Percentiles rank a stretch among this genome's conserved stretches.
Conservation (phyloP, 2,113 vertebrate species). For the Poeciliopsis occidentalis region DNA sequence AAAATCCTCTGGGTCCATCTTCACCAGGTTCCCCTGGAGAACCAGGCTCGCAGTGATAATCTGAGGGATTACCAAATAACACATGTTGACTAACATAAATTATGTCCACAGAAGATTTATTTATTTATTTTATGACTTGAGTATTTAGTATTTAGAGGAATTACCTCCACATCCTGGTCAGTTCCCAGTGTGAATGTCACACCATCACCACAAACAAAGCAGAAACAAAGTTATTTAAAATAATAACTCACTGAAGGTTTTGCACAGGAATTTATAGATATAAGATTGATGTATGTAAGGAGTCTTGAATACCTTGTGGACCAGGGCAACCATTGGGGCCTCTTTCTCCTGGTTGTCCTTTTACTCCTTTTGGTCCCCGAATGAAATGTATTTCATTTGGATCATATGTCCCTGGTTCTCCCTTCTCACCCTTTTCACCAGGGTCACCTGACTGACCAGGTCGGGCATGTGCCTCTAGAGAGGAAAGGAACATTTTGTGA, state of each 20-base stretch:
- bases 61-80: slow-evolving; percentile 27
- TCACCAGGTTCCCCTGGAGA: slow-evolving; percentile 51
- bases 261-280: not conserved
- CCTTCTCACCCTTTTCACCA: slow-evolving; percentile 79
- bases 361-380: slow-evolving; percentile 50
- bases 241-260: not conserved
- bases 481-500: not conserved
- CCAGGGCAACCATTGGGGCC: slow-evolving; percentile 51
- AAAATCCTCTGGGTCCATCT: slow-evolving; percentile 29
- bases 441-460: slow-evolving; percentile 61
- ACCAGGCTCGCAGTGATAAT: slow-evolving; percentile 59
- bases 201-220: slow-evolving; percentile 25
- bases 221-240: slow-evolving; percentile 9
- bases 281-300: not conserved
- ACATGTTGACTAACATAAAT: not conserved
- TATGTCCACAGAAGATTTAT: not conserved
- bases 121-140: too few species aligned
- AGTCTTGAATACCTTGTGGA: slow-evolving; percentile 45
- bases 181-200: not conserved
- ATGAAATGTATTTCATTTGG: not conserved
- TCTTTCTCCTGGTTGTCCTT: slow-evolving; percentile 49
- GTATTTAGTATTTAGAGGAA: not conserved
- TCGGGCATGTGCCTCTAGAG: slow-evolving; percentile 50
- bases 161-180: slow-evolving; percentile 65
- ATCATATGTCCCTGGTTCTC: slow-evolving; percentile 50